Base-by-base conservation (phyloP, 2,888 invertebrate species). In the Drosophila mulleri region DNA sequence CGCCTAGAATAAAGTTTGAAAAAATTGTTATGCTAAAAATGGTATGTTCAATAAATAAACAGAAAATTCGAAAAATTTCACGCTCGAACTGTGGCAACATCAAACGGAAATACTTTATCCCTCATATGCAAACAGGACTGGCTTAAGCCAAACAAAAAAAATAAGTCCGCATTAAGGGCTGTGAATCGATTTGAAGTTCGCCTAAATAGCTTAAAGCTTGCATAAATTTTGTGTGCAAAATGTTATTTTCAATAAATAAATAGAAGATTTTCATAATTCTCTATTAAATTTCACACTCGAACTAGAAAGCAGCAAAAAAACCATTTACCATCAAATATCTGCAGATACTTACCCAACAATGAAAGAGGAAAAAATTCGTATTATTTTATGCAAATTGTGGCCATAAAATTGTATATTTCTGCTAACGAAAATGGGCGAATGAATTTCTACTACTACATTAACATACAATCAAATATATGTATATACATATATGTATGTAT, bases 301-400 rank as follows among this genome's bases (percentile, higher is more conserved):
- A 50, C 48, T 32, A 9, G 12, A 32, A 18, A 32, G n/a, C 18
- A 32, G 20, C 12, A 35, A 50, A 20, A 8, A 35, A 50, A 50
- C 12, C 18, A 50, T 50, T 50, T 35, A 20, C 18, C 32, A 14
- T 8, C 18, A 50, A 50, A 35, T 7, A 12, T 12, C 29, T n/a
- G 18, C 32, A 29, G 11, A 50, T 18, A 18, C 32, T 32, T 50
- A 2, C 6, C 11, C 26, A 26, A n/a, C 48, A 48, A 48, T 26
- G 1, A 48, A 18, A 48, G 11, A 32, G 18, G 0, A 16, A 18
- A 18, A 50, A 50, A 50, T 16, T 18, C 50, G 50, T 32, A 50
- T 50, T 50, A 50, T 32, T 50, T 50, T 50, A 50, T 50, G 50
- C 50, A 50, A 50, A 50, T 50, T n/a, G 2, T n/a, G 48, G n/a